A percentile compares a stretch with the other conserved stretches of the same genome.
phyloP scores from a whole-genome alignment of 2,113 vertebrate genomes.

The Brienomyrus brachyistius region DNA sequence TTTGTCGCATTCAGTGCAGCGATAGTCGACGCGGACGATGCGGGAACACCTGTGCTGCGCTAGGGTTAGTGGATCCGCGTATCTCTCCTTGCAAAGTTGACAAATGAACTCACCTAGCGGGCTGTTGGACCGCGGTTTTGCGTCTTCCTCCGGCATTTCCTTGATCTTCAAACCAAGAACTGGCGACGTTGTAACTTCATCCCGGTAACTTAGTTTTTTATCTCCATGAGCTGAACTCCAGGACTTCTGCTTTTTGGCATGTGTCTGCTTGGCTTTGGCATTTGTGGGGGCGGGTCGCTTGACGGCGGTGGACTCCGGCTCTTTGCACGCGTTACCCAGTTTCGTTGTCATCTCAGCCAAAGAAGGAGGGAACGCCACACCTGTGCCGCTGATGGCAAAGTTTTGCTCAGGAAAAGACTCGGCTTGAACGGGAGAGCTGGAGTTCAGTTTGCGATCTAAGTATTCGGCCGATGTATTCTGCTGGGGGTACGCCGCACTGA shows the following conservation, averaged over 20 bases:
- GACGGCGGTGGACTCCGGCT: background rate
- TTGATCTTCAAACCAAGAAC: constrained; percentile 42
- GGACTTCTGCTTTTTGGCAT: constrained; percentile 34
- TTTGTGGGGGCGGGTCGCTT: constrained; percentile 26
- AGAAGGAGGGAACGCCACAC: constrained; percentile 19
- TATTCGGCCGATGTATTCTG: constrained; percentile 8
- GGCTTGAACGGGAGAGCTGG: constrained; percentile 19
- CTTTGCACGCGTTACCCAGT: constrained; percentile 24
- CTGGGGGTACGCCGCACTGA: constrained; percentile 23
- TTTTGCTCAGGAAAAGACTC: constrained; percentile 37
- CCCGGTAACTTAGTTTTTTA: constrained; percentile 15
- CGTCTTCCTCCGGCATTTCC: constrained; percentile 27
- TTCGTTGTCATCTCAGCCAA: constrained; percentile 37
- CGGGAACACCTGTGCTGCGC: constrained; percentile 51
- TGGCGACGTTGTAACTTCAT: constrained; percentile 38
- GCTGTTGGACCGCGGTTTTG: constrained; percentile 10
- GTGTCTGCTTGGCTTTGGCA: constrained; percentile 17
- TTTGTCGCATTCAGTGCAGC: constrained; percentile 49
- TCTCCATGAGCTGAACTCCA: constrained; percentile 11
- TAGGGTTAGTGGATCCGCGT: constrained; percentile 40
- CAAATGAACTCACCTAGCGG: constrained; percentile 45
- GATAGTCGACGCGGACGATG: constrained; percentile 48
- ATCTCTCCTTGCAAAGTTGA: constrained; percentile 48
- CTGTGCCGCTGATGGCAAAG: constrained; percentile 30
- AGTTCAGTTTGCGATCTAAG: constrained; percentile 23